These are phyloP conservation scores for Athalia rosae DNA, from an alignment of 2,888 invertebrate genomes.

Conservation along the genomic window DNA sequence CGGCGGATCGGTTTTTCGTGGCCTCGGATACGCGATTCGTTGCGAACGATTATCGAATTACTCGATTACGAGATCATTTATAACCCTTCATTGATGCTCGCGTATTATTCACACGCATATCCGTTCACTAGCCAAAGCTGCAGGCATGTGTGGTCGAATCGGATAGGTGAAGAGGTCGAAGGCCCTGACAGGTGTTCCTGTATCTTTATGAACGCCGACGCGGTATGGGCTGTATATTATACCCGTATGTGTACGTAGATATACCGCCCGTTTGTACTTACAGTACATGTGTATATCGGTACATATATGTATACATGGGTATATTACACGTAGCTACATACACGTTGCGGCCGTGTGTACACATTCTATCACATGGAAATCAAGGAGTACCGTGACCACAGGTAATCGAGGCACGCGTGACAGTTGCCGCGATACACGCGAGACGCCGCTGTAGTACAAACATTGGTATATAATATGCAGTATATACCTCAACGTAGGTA, in stretches of 20 bases:
- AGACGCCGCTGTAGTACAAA: neutral
- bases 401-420: slow-evolving; percentile 32
- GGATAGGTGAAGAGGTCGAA: slow-evolving; percentile 23
- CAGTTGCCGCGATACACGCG: slow-evolving; percentile 22
- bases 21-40: neutral
- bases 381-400: slow-evolving; percentile 28
- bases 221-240: neutral
- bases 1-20: no score
- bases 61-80: no score
- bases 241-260: slow-evolving; percentile 3
- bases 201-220: slow-evolving; percentile 1
- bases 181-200: slow-evolving; percentile 29
- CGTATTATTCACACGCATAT: neutral
- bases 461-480: no score
- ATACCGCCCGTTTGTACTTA: neutral
- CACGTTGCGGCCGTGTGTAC: neutral
- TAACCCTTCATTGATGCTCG: neutral
- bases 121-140: neutral
- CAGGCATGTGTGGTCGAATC: neutral
- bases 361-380: neutral
- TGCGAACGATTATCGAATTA: no score
- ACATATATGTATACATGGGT: neutral
- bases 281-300: neutral
- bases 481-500: no score
- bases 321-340: neutral